Base-by-base conservation (phyloP, 2,888 invertebrate genomes). In the Drosophila acutilabella region DNA sequence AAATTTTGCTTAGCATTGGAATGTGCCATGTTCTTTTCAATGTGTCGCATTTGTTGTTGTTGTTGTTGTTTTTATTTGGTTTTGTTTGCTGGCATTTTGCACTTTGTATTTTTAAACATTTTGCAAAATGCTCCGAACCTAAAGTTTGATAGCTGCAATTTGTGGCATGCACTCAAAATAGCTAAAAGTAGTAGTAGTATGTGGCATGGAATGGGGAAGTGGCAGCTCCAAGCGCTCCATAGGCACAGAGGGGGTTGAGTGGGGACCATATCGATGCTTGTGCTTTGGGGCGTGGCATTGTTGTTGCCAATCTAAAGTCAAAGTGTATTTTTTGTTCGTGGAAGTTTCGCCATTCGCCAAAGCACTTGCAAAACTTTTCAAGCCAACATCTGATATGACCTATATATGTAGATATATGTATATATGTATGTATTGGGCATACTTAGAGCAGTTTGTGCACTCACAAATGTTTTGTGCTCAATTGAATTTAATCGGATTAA, bases 91-190 rank as follows among this genome's bases (percentile, higher is more conserved):
- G 69, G 77, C 74, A 61, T 74, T 80, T 79, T 70, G 64, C 71
- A 72, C 72, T 72, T 66, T 69, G 80, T 89, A 81, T 84, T 88
- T 85, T 73, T 85, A 89, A 85, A 89, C 88, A 85, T 86, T 87
- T 79, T 71, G 69, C 64, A 70, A 67, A 87, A 78, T 68, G 77
- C 64, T 71, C 44, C 65, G 75, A 75, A 76, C 73, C 65, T 64
- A 79, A 81, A 80, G 76, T 79, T 81, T 81, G 72, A 81, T 75
- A 75, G 81, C 80, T 78, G 78, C 75, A 78, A 79, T 76, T 76
- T 79, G 75, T 76, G 76, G 73, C 81, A 80, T 75, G 79, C 79
- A 64, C 80, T 74, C 79, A 42, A 59, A 78, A 62, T 53, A 61
- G 67, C 14, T 30, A 30, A 30, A 30, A 30, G 30, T 30, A 30